Evolutionary conservation across 2,888 invertebrate genomes (phyloP).

Genomic region (Eulithis testata): DNA sequence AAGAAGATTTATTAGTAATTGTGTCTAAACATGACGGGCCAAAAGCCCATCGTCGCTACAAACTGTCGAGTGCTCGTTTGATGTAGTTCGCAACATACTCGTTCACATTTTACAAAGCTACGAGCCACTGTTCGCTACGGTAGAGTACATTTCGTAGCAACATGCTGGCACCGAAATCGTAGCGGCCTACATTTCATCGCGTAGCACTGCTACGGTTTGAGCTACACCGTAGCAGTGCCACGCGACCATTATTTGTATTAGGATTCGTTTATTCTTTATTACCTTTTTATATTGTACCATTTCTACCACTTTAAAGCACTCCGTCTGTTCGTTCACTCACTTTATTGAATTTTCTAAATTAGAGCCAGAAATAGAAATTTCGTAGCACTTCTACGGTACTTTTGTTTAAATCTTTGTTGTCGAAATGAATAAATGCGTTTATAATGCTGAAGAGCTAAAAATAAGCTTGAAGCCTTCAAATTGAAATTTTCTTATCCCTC

Average conservation of each 20-base stretch:
- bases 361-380: neutral
- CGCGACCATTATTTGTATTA: slow-evolving; percentile 8
- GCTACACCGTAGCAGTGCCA: slow-evolving; percentile 9
- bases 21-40: too few relatives aligned
- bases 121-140: slow-evolving; percentile 9
- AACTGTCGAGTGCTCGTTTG: too few relatives aligned
- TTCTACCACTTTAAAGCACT: neutral
- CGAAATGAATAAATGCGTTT: neutral
- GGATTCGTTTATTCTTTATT: too few relatives aligned
- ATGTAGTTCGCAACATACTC: too few relatives aligned
- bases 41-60: too few relatives aligned
- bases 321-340: neutral
- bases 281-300: neutral
- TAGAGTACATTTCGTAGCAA: slow-evolving; percentile 23
- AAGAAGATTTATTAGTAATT: too few relatives aligned
- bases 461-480: neutral
- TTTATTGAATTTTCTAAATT: slow-evolving; percentile 1
- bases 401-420: neutral
- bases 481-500: slow-evolving; percentile 7
- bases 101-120: slow-evolving; percentile 3
- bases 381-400: slow-evolving; percentile 5
- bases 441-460: neutral
- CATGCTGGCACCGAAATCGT: slow-evolving; percentile 20
- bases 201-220: too few relatives aligned
- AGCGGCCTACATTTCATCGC: slow-evolving; percentile 23